These are phyloP conservation scores for Shargacucullia verbasci DNA, from an alignment of 2,888 invertebrate species.

Conservation along the genomic window DNA sequence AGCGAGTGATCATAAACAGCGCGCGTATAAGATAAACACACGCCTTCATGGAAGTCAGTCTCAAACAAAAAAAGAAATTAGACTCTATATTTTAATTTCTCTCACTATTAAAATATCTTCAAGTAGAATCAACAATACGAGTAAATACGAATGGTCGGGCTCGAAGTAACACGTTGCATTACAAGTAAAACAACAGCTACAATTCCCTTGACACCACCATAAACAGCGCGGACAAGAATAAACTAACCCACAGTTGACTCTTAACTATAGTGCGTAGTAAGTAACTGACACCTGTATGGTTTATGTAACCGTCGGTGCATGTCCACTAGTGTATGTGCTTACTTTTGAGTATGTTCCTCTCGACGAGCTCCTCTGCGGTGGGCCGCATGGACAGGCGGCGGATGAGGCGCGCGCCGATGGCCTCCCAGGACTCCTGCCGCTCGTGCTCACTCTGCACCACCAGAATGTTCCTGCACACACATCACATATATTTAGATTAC, in stretches of 20 bases:
- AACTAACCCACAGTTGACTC: background rate
- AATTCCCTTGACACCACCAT: background rate
- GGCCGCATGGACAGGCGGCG: conserved; percentile 99
- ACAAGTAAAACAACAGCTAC: background rate
- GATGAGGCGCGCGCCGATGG: conserved; percentile 97
- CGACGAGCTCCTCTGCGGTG: conserved; percentile 98
- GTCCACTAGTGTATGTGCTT: conserved; percentile 75
- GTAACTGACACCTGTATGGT: background rate
- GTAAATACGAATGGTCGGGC: no score
- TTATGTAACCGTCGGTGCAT: conserved; percentile 4
- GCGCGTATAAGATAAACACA: no score
- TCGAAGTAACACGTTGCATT: no score
- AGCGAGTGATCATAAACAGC: no score
- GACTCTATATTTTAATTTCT: no score
- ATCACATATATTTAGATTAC: conserved; percentile 74
- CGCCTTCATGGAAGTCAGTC: no score
- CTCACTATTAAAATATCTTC: no score
- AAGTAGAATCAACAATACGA: no score
- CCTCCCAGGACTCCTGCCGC: conserved; percentile 97
- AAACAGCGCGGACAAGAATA: background rate
- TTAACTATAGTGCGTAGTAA: background rate
- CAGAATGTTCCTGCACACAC: conserved; percentile 93
- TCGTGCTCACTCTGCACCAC: conserved; percentile 97
- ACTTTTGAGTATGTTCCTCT: conserved; percentile 99
- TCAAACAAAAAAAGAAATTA: no score